These are phyloP conservation scores for Sphyrna mokarran DNA, from an alignment of 2,113 vertebrate species.

Conservation along the genomic window DNA sequence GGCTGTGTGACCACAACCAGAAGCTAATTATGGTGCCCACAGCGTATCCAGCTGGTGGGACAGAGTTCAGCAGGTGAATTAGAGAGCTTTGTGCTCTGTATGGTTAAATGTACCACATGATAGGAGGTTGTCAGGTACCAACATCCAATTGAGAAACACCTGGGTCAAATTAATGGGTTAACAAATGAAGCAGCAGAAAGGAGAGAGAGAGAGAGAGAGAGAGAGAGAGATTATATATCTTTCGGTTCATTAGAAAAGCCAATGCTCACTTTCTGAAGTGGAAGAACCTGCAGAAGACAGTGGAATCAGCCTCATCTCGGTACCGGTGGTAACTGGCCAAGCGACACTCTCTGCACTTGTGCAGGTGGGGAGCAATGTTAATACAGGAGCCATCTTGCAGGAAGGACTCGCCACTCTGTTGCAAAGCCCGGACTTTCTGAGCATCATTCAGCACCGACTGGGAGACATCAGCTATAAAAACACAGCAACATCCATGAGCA, in stretches of 20 bases:
- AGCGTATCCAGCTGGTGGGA: background rate
- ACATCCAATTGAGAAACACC: background rate
- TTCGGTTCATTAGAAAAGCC: background rate
- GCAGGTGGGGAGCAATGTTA: slow-evolving; percentile 59
- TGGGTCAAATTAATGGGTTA: background rate
- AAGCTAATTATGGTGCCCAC: background rate
- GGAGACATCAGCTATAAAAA: slow-evolving; percentile 48
- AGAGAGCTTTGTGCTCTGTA: background rate
- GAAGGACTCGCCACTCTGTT: slow-evolving; percentile 61
- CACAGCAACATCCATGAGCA: background rate
- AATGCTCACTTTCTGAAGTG: slow-evolving; percentile 61
- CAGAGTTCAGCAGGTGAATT: background rate
- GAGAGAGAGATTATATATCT: background rate
- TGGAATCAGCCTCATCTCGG: slow-evolving; percentile 61
- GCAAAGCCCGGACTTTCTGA: slow-evolving; percentile 58
- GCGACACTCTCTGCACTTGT: slow-evolving; percentile 66
- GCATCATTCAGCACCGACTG: slow-evolving; percentile 61
- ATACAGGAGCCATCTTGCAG: slow-evolving; percentile 68
- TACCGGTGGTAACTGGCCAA: slow-evolving; percentile 63
- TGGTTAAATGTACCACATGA: background rate
- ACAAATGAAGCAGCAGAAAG: background rate
- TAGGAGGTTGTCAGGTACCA: background rate
- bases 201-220: background rate
- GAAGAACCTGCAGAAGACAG: slow-evolving; percentile 69
- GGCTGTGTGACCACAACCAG: background rate